These are phyloP conservation scores for Lasioglossum albipes DNA, from an alignment of 1,140 invertebrate genomes.

Conservation along the genomic window DNA sequence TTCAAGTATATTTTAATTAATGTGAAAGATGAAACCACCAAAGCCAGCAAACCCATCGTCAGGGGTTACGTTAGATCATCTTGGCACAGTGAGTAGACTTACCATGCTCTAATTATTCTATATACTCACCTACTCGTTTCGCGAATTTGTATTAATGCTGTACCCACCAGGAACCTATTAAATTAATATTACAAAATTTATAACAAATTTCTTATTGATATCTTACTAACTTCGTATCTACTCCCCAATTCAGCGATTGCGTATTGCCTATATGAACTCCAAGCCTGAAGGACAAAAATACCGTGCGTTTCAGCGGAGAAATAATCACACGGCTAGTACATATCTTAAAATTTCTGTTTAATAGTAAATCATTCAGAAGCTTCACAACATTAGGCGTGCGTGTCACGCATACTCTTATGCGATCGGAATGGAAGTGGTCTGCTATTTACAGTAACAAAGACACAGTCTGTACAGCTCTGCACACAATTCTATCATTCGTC, in stretches of 20 bases:
- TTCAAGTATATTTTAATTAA: constrained; percentile 95
- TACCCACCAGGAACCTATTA: too few relatives aligned
- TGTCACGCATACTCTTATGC: constrained; percentile 4
- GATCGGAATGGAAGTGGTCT: constrained; percentile 31
- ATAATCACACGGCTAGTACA: not conserved
- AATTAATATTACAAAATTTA: too few relatives aligned
- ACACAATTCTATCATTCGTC: not conserved
- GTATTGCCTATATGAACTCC: too few relatives aligned
- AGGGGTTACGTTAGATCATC: constrained; percentile 85
- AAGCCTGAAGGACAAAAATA: too few relatives aligned
- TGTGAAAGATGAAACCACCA: constrained; percentile 80
- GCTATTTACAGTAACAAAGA: constrained; percentile 53
- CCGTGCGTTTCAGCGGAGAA: not conserved
- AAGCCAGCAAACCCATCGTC: constrained; percentile 84
- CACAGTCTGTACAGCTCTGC: constrained; percentile 53
- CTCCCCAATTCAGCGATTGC: too few relatives aligned
- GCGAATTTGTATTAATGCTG: too few relatives aligned
- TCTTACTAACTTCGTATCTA: too few relatives aligned
- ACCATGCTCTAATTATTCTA: not conserved
- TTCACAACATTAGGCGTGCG: not conserved
- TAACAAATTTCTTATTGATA: too few relatives aligned
- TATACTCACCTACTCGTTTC: not conserved
- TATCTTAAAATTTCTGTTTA: constrained; percentile 19
- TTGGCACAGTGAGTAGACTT: constrained; percentile 84
- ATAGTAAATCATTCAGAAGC: constrained; percentile 26